These are phyloP conservation scores for Suricata suricatta DNA, from an alignment of 2,113 vertebrate genomes.

Conservation along the genomic window DNA sequence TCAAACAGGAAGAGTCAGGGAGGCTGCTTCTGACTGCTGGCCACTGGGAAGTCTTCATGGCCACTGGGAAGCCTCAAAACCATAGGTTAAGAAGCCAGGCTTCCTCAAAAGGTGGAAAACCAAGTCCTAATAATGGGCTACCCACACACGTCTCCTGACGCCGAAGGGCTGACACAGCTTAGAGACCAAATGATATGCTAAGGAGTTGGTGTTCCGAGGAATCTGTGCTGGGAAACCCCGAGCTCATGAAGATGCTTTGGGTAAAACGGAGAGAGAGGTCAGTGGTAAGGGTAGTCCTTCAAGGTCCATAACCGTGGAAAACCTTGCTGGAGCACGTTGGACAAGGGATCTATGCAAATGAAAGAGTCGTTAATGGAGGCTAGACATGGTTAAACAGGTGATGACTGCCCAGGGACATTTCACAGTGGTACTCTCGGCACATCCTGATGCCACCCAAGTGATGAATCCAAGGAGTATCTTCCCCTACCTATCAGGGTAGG, in stretches of 20 bases:
- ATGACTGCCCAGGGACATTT: not conserved
- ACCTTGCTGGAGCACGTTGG: not conserved
- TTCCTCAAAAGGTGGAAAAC: not conserved
- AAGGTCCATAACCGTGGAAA: not conserved
- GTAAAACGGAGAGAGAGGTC: not conserved
- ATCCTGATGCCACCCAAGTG: not conserved
- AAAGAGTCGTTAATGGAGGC: rapidly evolving
- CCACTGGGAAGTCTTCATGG: not conserved
- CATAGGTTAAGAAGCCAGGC: not conserved
- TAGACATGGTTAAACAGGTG: not conserved
- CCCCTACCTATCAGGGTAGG: too few species aligned
- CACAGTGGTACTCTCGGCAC: not conserved
- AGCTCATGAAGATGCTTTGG: not conserved
- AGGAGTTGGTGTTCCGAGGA: not conserved
- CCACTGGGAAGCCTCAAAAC: not conserved
- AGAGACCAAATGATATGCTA: rapidly evolving
- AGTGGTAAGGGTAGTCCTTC: not conserved
- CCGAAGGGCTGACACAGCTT: rapidly evolving
- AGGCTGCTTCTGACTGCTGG: not conserved
- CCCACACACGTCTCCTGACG: not conserved
- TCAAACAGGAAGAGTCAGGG: not conserved
- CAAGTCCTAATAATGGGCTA: not conserved
- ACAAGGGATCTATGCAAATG: not conserved
- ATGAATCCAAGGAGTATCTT: not conserved
- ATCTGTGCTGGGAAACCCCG: not conserved